Conservation (phyloP, 1,140 invertebrate species). For the Drosophila suzukii region DNA sequence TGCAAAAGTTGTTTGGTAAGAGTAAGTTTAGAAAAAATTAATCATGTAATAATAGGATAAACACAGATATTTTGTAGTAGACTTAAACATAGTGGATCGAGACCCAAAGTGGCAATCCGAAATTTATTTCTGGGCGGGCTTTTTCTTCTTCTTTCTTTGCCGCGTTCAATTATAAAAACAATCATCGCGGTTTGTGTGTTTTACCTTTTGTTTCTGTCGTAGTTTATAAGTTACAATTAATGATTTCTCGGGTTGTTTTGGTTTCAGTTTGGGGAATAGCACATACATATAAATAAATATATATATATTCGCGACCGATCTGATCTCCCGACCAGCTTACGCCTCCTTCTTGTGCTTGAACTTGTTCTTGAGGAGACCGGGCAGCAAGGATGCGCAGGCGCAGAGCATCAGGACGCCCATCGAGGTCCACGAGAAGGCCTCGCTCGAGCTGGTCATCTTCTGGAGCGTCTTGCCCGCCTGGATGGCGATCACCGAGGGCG, state of each 20-base stretch:
- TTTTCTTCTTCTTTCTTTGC: not conserved
- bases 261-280: conserved; percentile 61
- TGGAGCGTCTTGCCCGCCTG: conserved; percentile 98
- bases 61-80: conserved; percentile 42
- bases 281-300: conserved; percentile 19
- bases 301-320: not conserved
- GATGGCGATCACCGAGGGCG: conserved; percentile 98
- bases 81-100: conserved; percentile 43
- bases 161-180: conserved; percentile 1
- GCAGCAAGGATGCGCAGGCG: conserved; percentile 93
- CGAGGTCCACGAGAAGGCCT: conserved; percentile 95
- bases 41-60: conserved; percentile 33
- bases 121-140: conserved; percentile 4
- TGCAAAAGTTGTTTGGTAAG: conserved; percentile 54
- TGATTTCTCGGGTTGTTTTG: conserved; percentile 51
- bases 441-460: conserved; percentile 94
- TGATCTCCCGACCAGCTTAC: conserved; percentile 31
- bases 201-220: conserved; percentile 15
- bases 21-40: conserved; percentile 25
- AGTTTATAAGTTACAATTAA: conserved; percentile 38
- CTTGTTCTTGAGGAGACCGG: conserved; percentile 95
- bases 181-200: conserved; percentile 8
- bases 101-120: conserved; percentile 30
- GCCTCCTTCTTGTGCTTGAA: conserved; percentile 90
- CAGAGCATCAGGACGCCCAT: conserved; percentile 91